A percentile compares a stretch with the other conserved stretches of the same genome.
These are phyloP conservation scores for Odocoileus hemionus DNA, from an alignment of 2,113 vertebrate genomes.

Conservation along the genomic window DNA sequence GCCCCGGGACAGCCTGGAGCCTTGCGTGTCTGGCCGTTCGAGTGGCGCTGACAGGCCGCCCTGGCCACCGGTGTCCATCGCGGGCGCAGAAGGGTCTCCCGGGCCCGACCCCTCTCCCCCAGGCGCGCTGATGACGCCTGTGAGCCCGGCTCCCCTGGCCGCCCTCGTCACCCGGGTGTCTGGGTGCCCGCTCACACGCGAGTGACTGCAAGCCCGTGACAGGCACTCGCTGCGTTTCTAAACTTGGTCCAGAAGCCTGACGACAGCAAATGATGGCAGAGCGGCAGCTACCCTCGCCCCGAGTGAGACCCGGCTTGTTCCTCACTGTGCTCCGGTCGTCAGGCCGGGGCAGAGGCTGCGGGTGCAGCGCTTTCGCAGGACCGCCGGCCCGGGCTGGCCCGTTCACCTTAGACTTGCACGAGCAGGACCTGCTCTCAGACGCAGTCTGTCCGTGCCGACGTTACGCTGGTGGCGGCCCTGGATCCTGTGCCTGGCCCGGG, in stretches of 20 bases:
- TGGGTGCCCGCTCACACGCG: not conserved
- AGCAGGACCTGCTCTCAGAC: not conserved
- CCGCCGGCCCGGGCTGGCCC: not conserved
- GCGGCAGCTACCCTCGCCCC: not conserved
- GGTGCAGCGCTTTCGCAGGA: not conserved
- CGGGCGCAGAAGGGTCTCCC: constrained; percentile 26
- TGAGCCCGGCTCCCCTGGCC: not conserved
- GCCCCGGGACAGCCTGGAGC: not conserved
- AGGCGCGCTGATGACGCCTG: not conserved
- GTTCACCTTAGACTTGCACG: accelerated
- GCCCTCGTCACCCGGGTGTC: not conserved
- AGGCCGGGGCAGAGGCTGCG: accelerated
- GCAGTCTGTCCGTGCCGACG: not conserved
- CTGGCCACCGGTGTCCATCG: not conserved
- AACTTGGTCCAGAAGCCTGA: not conserved
- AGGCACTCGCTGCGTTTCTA: not conserved
- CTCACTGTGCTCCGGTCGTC: not conserved
- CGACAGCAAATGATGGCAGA: not conserved
- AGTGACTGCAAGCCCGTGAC: constrained; percentile 8
- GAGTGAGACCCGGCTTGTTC: not conserved
- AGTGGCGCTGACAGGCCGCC: not conserved
- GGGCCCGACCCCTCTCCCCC: not conserved
- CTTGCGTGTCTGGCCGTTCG: accelerated
- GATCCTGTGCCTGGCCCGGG: not conserved
- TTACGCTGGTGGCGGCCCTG: too few species aligned